A percentile compares a stretch with the other conserved stretches of the same genome.
phyloP scores from a whole-genome alignment of 2,113 vertebrate species.

The Scophthalmus maximus region DNA sequence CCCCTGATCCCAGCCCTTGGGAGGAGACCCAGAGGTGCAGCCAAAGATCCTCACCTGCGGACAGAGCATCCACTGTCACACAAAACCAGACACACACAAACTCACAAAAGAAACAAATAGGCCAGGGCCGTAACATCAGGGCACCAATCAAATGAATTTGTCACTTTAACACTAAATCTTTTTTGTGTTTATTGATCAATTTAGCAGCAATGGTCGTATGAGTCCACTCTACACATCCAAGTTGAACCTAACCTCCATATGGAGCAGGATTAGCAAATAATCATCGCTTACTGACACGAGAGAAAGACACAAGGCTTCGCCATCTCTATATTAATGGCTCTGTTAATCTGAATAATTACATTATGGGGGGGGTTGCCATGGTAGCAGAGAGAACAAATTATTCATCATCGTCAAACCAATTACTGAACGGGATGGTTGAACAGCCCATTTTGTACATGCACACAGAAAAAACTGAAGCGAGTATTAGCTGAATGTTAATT shows the following conservation, averaged over 20 bases:
- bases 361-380: constrained; percentile 21
- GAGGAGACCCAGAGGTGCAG: no score
- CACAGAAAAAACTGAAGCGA: background rate
- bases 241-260: constrained; percentile 1
- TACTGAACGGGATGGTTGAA: constrained; percentile 12
- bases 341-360: constrained; percentile 23
- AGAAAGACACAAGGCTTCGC: background rate
- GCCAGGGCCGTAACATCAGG: no score
- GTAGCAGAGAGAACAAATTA: background rate
- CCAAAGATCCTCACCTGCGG: no score
- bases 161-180: no score
- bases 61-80: no score
- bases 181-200: constrained; percentile 2
- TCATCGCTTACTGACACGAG: background rate
- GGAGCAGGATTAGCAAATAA: background rate
- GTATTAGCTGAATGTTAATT: constrained; percentile 12
- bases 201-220: background rate
- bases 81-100: no score
- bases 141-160: no score
- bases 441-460: background rate
- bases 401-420: constrained; percentile 43
- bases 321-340: background rate
- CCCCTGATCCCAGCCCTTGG: no score
- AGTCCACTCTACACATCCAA: background rate
- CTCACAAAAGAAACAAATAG: no score